Evolutionary conservation across 1,140 invertebrate species (phyloP), one percentile per base, ranked within the genome.

Genomic region (Globodera rostochiensis): DNA sequence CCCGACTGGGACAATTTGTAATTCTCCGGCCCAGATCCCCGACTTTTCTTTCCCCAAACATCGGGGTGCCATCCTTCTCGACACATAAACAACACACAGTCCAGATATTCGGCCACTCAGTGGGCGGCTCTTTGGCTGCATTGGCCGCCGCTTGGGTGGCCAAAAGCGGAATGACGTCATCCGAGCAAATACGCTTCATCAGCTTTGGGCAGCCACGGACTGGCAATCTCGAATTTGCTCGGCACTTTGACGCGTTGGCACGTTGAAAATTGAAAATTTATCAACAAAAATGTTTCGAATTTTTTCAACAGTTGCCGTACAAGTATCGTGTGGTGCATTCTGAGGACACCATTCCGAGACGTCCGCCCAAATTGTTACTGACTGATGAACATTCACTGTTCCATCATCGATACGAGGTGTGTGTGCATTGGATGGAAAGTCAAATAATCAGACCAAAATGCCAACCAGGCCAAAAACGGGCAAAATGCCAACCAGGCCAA

Each of bases 401-500:
- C 64, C 83, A 84, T 47, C 83, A 84, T 87, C 86, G 83, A 36
- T 84, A 87, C 71, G 83, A 84, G 69, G 83, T 84, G 77, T 60
- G 60, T 13, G 2, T 6, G 25, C 36, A 15, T 25, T 66, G 70
- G 5, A 75, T 8, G 47, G 47, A 25, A 75, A 66, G 70, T 75
- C 47, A 1, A 36, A 36, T 36, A 36, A 36, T 3, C 36, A 3
- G 36, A 36, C 3, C 2, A 36, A 36, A 36, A 36, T 36, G 36
- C 36, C 36, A 36, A 36, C 36, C 36, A 36, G 3, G 3, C 36
- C 36, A 2, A 36, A 36, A 36, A 36, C 36, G 36, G 36, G 0
- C 36, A 36, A 36, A 36, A 36, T 36, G 36, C 36, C 36, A 36
- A 36, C 36, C 25, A 25, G 25, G 25, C 25, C 25, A 25, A 25